phyloP scores from a whole-genome alignment of 2,888 invertebrate genomes.

The Gari tellinella region DNA sequence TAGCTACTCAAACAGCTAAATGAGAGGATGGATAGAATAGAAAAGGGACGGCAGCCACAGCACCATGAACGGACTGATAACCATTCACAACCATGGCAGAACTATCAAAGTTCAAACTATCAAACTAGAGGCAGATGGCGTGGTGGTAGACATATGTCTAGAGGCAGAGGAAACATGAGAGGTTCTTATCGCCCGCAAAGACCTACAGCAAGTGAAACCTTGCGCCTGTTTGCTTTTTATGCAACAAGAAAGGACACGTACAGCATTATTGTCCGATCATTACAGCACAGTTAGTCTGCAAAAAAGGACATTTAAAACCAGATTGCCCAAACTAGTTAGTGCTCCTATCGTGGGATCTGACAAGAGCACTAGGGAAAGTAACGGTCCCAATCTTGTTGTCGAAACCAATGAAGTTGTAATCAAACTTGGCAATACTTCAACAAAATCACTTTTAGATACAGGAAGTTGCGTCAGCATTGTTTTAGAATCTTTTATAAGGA shows the following conservation, averaged over 20 bases:
- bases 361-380: conserved; percentile 4
- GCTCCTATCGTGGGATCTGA: conserved; percentile 24
- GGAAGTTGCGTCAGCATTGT: conserved; percentile 43
- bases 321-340: conserved; percentile 26
- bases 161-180: not conserved
- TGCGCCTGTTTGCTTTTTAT: conserved; percentile 15
- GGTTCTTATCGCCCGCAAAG: not conserved
- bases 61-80: no score
- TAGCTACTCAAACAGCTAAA: conserved; percentile 14
- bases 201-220: conserved; percentile 8
- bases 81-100: no score
- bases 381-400: conserved; percentile 34
- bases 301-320: conserved; percentile 1
- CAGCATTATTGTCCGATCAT: conserved; percentile 9
- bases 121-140: not conserved
- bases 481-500: conserved; percentile 27
- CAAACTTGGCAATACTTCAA: conserved; percentile 1
- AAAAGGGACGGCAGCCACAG: not conserved
- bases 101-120: not conserved
- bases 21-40: conserved; percentile 19
- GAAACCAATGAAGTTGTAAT: conserved; percentile 21
- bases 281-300: conserved; percentile 1
- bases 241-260: conserved; percentile 15
- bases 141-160: not conserved
- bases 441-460: conserved; percentile 34